Percentiles rank a stretch among this genome's conserved stretches.
Conservation (phyloP, 2,797 vertebrate species). For the Nannoperca obscura region DNA sequence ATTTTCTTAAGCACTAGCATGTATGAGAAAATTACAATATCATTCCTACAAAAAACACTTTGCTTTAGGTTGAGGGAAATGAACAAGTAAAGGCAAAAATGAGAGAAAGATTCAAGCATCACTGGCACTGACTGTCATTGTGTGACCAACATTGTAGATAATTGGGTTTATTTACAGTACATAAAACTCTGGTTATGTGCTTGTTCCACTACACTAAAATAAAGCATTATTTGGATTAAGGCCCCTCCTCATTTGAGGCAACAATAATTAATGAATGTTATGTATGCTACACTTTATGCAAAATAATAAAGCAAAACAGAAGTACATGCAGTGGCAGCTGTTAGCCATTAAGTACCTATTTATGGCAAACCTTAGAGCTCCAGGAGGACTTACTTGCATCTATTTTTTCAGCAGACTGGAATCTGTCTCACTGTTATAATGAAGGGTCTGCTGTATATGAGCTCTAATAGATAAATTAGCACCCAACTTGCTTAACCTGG, state of each 20-base stretch:
- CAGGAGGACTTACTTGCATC: constrained; percentile 51
- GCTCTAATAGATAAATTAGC: constrained; percentile 43
- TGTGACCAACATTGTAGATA: constrained; percentile 39
- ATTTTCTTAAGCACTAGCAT: constrained; percentile 22
- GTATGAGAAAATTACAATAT: constrained; percentile 27
- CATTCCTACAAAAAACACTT: neutral
- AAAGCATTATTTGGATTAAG: constrained; percentile 27
- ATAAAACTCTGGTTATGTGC: constrained; percentile 40
- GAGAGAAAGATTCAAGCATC: constrained; percentile 41
- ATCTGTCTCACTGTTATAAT: constrained; percentile 50
- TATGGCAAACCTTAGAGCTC: constrained; percentile 60
- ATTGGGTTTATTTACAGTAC: constrained; percentile 53
- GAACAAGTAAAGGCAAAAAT: constrained; percentile 38
- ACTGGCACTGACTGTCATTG: constrained; percentile 26
- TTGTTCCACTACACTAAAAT: constrained; percentile 37
- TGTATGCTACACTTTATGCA: constrained; percentile 48
- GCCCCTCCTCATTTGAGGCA: constrained; percentile 42
- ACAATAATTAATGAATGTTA: constrained; percentile 40
- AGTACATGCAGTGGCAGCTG: constrained; percentile 52
- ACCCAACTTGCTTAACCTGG: constrained; percentile 38
- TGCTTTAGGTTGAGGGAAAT: constrained; percentile 35
- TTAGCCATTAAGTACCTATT: constrained; percentile 61
- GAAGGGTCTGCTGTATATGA: constrained; percentile 27
- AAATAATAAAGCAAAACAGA: constrained; percentile 63
- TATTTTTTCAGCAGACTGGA: constrained; percentile 52